Base-by-base conservation (phyloP, 2,113 vertebrate genomes). In the Macrotis lagotis region DNA sequence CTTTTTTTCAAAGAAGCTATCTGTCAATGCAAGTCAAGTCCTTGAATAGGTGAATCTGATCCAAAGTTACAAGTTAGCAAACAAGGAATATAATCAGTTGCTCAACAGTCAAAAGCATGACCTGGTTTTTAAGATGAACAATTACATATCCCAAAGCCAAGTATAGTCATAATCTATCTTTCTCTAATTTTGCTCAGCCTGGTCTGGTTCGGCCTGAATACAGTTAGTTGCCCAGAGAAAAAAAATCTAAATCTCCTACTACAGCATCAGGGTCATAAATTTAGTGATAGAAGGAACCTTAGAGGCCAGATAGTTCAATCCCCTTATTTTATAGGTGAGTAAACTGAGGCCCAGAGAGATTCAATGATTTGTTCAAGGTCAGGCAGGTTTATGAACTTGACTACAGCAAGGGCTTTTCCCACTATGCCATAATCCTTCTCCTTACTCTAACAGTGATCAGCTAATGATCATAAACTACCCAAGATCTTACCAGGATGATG, bases 211-310 rank as follows among this genome's bases (percentile, higher is more conserved):
- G 97, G 93, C 90, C 97, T 96, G 44, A 50, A 94, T 91, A 83
- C 59, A 66, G 59, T 93, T 95, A 94, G 90, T 97, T 96, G 94
- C 97, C 91, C 92, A 93, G 98, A 96, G 98, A 97, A 97, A 98
- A 97, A 97, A 98, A 98, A 94, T 94, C 89, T 92, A n/a, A 90
- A 91, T 91, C 94, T 96, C 59, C 94, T 93, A 96, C 12, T 49
- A 51, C 50, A 95, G 92, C 94, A 88, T 90, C 91, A 92, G 96
- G n/a, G 66, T 83, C 66, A 44, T 83, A 74, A 74, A 74, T 22
- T 44, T 74, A 83, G 16, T 44, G 16, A 44, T 44, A 83, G 9
- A 24, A 83, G 6, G 66, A 44, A 83, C 14, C 19, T 44, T 44
- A 44, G 6, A 83, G 66, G 6, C 16, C 66, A 44, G 44, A 16